A percentile compares a stretch with the other conserved stretches of the same genome.
phyloP scores from a whole-genome alignment of 2,113 vertebrate species.

The Phaethornis superciliosus region DNA sequence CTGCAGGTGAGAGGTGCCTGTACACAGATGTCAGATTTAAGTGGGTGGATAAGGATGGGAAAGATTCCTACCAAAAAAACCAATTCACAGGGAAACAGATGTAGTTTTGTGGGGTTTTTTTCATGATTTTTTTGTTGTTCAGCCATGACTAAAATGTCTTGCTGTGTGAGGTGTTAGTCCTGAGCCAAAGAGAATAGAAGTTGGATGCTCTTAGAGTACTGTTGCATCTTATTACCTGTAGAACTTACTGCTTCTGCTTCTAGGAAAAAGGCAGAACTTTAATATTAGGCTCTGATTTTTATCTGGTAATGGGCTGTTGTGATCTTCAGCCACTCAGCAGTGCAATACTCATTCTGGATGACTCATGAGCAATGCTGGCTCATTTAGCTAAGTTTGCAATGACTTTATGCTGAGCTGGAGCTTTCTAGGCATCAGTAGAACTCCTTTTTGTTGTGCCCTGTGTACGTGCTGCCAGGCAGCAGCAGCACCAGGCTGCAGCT shows the following conservation, averaged over 20 bases:
- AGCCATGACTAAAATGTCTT: not conserved
- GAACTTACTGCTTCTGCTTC: not conserved
- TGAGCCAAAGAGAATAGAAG: not conserved
- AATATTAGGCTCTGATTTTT: not conserved
- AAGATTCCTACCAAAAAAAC: not conserved
- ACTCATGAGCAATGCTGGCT: not conserved
- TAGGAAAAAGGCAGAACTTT: not conserved
- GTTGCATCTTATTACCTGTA: not conserved
- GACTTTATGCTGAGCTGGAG: not conserved
- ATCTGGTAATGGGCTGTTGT: not conserved
- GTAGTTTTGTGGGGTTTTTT: not conserved
- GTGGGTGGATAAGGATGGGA: not conserved
- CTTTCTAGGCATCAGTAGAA: not conserved
- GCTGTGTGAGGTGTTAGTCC: not conserved
- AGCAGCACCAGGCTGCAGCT: not conserved
- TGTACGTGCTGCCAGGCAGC: not conserved
- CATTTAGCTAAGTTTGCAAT: constrained; percentile 13
- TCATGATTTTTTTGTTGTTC: not conserved
- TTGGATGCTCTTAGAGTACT: not conserved
- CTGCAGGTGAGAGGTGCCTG: not conserved
- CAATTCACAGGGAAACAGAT: not conserved
- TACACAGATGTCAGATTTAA: not conserved
- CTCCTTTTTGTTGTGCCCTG: constrained; percentile 9
- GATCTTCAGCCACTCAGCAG: not conserved
- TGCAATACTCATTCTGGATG: not conserved